Base-by-base conservation (phyloP, 2,888 invertebrate genomes). In the Shargacucullia verbasci region DNA sequence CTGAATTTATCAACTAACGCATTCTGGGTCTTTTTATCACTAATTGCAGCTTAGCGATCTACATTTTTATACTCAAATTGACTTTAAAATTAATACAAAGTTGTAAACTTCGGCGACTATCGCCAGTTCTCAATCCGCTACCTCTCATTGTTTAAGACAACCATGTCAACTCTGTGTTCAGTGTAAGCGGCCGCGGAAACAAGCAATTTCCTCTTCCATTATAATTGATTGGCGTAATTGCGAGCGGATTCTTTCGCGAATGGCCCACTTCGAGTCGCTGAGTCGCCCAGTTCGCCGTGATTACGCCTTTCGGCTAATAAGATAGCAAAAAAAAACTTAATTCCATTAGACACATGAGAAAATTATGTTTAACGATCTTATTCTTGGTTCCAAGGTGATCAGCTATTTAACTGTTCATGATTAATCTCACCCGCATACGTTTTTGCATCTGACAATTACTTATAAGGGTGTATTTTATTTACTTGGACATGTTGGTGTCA, bases 221-320 rank as follows among this genome's bases (percentile, higher is more conserved):
- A 91, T 91, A 92, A 91, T 91, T 93, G 91, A 91, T 92, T 91
- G 92, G 84, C 78, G 87, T 92, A 92, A 92, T 92, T 92, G 88
- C 87, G 81, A 86, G 83, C 81, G 85, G 88, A 91, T 92, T 91
- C 90, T 90, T 90, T 87, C 78, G 84, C 85, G 86, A 86, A 78
- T 77, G 77, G 76, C 76, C 78, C 70, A 76, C 72, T 74, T 43
- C 57, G 59, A 61, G 46, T 53, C 43, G 41, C 43, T 57, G 50
- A 60, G 60, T 72, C 73, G 41, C 50, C 53, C 58, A 65, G 48
- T 15, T 40, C 57, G 59, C 53, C 43, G 49, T 65, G 64, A 72
- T 75, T 76, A 65, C 62, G 46, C 41, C 68, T 78, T 79, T 74
- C 63, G 56, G 59, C 57, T 74, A 71, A 65, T 59, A 56, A 54